phyloP scores from a whole-genome alignment of 2,888 invertebrate species.

The Tridacna crocea region DNA sequence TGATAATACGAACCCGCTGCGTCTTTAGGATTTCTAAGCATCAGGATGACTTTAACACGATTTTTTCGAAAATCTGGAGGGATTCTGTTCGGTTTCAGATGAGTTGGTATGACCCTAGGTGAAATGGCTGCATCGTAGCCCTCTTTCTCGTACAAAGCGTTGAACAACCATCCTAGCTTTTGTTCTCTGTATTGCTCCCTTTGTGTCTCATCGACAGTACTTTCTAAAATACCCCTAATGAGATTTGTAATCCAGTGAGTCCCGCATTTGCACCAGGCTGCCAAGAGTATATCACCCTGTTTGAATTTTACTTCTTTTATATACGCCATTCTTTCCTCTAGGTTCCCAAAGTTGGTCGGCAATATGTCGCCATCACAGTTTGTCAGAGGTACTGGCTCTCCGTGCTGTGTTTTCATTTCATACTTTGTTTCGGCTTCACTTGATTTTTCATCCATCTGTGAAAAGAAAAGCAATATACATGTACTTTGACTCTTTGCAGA shows the following conservation, averaged over 20 bases:
- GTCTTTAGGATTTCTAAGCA: conserved; percentile 4
- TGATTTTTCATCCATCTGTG: too few relatives aligned
- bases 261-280: background rate
- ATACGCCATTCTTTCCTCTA: background rate
- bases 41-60: background rate
- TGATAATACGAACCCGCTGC: background rate
- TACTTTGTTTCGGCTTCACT: background rate
- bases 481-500: too few relatives aligned
- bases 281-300: background rate
- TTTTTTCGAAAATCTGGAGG: background rate
- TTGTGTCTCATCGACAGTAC: background rate
- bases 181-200: background rate
- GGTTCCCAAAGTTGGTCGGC: conserved; percentile 11
- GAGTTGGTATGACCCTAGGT: conserved; percentile 2
- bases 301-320: background rate
- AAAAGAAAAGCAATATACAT: too few relatives aligned
- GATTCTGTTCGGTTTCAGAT: background rate
- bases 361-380: background rate
- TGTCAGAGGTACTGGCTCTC: conserved; percentile 1
- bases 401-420: background rate
- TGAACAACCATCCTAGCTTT: conserved; percentile 5
- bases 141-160: conserved; percentile 2
- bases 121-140: background rate
- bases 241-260: conserved; percentile 1
- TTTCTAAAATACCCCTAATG: background rate